A percentile compares a stretch with the other conserved stretches of the same genome.
Evolutionary conservation across 2,113 vertebrate genomes (phyloP).

Genomic region (Xenopus borealis): DNA sequence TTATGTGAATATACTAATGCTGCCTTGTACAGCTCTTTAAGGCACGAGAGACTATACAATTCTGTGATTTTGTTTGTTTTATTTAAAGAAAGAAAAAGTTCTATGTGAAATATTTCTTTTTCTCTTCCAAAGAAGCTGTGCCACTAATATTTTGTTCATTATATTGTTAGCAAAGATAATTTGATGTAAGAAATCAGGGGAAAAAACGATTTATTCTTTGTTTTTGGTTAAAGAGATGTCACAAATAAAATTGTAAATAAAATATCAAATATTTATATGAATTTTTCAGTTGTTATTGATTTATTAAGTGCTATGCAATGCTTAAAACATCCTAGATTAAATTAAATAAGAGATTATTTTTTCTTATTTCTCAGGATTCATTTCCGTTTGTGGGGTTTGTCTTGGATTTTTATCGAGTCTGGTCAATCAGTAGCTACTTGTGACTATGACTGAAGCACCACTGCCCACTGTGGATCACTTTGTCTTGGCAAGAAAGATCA

Average conservation of each 20-base stretch:
- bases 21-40: constrained; percentile 68
- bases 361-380: no score
- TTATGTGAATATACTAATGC: constrained; percentile 64
- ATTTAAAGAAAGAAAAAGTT: constrained; percentile 51
- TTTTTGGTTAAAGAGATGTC: constrained; percentile 49
- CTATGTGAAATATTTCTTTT: constrained; percentile 49
- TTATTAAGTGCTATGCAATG: no score
- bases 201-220: constrained; percentile 55
- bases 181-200: constrained; percentile 49
- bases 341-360: no score
- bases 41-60: constrained; percentile 58
- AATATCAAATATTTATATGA: constrained; percentile 42
- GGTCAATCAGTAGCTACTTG: no score
- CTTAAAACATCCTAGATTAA: no score
- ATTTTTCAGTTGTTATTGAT: background rate
- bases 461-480: no score
- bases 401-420: no score
- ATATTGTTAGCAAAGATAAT: constrained; percentile 48
- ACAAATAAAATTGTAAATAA: constrained; percentile 38
- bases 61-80: constrained; percentile 52
- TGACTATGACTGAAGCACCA: no score
- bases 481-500: no score
- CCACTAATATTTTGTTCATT: constrained; percentile 57
- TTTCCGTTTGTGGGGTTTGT: no score
- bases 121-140: constrained; percentile 46